Evolutionary conservation across 1,140 invertebrate genomes (phyloP).

Genomic region (Halictus rubicundus): DNA sequence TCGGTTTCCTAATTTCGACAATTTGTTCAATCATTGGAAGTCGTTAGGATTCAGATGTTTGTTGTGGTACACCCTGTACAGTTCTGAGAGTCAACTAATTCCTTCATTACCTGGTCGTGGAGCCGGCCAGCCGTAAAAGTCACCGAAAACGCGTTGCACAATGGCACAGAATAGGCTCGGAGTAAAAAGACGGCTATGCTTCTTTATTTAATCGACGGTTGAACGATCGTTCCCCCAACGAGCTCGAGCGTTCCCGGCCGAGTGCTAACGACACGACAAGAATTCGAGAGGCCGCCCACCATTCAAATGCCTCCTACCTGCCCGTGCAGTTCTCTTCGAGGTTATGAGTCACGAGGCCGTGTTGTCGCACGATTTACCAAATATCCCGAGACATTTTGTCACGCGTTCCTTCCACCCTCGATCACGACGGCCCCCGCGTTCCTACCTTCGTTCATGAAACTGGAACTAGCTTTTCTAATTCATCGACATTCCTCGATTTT

Average conservation of each 20-base stretch:
- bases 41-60: too few species aligned
- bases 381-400: constrained; percentile 28
- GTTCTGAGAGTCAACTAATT: not conserved
- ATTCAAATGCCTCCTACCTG: constrained; percentile 55
- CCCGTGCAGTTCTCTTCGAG: constrained; percentile 12
- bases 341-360: constrained; percentile 43
- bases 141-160: not conserved
- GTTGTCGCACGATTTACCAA: constrained; percentile 28
- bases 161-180: not conserved
- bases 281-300: constrained; percentile 56
- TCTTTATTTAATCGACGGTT: not conserved
- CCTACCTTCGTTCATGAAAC: not conserved
- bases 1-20: too few species aligned
- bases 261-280: constrained; percentile 44
- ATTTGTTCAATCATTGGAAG: too few species aligned
- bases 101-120: not conserved
- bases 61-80: not conserved
- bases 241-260: not conserved
- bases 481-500: too few species aligned
- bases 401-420: constrained; percentile 27
- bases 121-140: constrained; percentile 3
- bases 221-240: not conserved
- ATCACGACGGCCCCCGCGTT: constrained; percentile 7
- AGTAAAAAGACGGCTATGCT: constrained; percentile 17
- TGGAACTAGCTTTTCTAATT: too few species aligned